Percentiles rank a stretch among this genome's conserved stretches.
phyloP scores from a whole-genome alignment of 1,140 invertebrate genomes.

The Drosophila baimaii region DNA sequence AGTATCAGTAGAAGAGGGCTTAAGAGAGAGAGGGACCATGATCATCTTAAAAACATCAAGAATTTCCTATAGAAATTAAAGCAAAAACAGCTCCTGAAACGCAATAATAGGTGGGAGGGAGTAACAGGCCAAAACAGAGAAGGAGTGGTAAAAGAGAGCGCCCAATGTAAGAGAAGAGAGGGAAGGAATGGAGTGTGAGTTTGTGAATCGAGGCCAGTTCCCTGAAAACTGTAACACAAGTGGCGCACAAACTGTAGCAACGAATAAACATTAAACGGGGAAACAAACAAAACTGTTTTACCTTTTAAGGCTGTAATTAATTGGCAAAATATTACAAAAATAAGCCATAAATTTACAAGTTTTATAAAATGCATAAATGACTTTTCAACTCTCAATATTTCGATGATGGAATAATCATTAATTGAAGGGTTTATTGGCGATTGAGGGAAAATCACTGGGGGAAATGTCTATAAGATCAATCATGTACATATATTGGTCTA shows the following conservation, averaged over 20 bases:
- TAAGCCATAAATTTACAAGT: not conserved
- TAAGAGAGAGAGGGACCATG: not conserved
- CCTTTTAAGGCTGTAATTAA: not conserved
- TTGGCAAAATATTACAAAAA: not conserved
- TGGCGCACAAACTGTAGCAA: not conserved
- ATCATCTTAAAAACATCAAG: not conserved
- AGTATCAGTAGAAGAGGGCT: too few relatives aligned
- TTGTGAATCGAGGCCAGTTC: slow-evolving; percentile 13
- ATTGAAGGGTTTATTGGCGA: too few relatives aligned
- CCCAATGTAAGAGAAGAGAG: not conserved
- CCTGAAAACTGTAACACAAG: slow-evolving; percentile 5
- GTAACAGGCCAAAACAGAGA: slow-evolving; percentile 11
- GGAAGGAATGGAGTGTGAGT: slow-evolving; percentile 9
- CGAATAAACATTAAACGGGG: not conserved
- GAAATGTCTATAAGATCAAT: slow-evolving; percentile 12
- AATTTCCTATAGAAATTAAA: too few relatives aligned
- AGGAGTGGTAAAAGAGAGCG: not conserved
- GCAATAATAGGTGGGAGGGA: not conserved
- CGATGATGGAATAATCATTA: not conserved
- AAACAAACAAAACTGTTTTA: not conserved
- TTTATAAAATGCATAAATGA: not conserved
- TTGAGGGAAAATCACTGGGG: not conserved
- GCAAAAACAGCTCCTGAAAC: not conserved
- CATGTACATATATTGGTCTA: slow-evolving; percentile 9
- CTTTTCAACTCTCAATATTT: not conserved